Conservation (phyloP, 2,797 vertebrate genomes). For the Cichlasoma orientale region DNA sequence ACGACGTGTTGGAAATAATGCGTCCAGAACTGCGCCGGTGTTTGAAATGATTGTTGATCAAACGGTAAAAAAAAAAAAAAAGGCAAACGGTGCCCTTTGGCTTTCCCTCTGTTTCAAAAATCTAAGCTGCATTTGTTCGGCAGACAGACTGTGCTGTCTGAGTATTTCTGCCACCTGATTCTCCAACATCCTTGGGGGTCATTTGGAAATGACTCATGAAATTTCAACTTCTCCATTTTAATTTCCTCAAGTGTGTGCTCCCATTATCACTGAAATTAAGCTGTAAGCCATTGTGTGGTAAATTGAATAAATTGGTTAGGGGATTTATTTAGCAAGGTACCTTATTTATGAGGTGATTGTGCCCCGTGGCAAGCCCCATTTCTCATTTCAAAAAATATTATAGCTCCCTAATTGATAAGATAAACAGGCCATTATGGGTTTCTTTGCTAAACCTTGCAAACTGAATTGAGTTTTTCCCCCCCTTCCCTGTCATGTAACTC, state of each 20-base stretch:
- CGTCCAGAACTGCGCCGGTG: slow-evolving; percentile 34
- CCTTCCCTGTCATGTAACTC: slow-evolving; percentile 48
- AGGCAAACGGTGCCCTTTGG: slow-evolving; percentile 38
- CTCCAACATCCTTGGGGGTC: slow-evolving; percentile 45
- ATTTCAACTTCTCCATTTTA: slow-evolving; percentile 55
- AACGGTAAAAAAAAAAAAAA: slow-evolving; percentile 11
- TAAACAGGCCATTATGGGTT: slow-evolving; percentile 66
- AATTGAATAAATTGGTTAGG: slow-evolving; percentile 75
- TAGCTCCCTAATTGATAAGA: slow-evolving; percentile 79
- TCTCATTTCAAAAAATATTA: slow-evolving; percentile 77
- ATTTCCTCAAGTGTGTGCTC: slow-evolving; percentile 60
- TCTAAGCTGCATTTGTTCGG: slow-evolving; percentile 8
- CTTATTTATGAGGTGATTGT: slow-evolving; percentile 73
- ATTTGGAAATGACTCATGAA: slow-evolving; percentile 53
- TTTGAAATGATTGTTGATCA: slow-evolving; percentile 65
- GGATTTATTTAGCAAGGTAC: slow-evolving; percentile 63
- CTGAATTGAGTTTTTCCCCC: slow-evolving; percentile 34
- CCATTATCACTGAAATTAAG: slow-evolving; percentile 72
- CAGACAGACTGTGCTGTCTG: slow-evolving; percentile 29
- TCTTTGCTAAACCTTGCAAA: slow-evolving; percentile 55
- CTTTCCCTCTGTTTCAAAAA: slow-evolving; percentile 19
- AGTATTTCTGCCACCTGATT: slow-evolving; percentile 35
- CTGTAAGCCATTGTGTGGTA: slow-evolving; percentile 68
- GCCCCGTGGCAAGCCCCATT: slow-evolving; percentile 70
- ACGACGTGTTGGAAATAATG: slow-evolving; percentile 49